Percentiles rank a stretch among this genome's conserved stretches.
phyloP scores from a whole-genome alignment of 2,797 vertebrate genomes.

The Luscinia megarhynchos region DNA sequence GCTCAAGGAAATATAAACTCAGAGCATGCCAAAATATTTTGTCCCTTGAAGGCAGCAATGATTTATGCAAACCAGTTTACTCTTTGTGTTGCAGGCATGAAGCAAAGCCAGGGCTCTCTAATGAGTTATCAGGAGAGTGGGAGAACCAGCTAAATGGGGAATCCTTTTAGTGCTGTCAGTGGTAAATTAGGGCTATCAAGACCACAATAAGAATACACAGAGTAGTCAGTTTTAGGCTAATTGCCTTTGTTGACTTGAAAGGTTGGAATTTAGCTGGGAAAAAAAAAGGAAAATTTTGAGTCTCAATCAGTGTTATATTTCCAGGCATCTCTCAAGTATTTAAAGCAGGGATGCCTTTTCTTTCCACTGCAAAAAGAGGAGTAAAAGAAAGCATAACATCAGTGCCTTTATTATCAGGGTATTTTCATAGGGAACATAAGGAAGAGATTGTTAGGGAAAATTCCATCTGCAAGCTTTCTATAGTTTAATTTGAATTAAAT shows the following conservation, averaged over 20 bases:
- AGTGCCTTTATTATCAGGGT: neutral
- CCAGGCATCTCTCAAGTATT: neutral
- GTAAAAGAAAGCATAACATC: neutral
- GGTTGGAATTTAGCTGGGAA: neutral
- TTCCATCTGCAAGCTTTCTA: neutral
- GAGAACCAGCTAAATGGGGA: constrained; percentile 47
- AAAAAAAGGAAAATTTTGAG: neutral
- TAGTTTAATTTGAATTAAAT: neutral
- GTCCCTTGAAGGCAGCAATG: constrained; percentile 49
- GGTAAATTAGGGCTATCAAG: constrained; percentile 50
- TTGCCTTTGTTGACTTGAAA: constrained; percentile 38
- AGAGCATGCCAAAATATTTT: constrained; percentile 32
- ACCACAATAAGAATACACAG: constrained; percentile 33
- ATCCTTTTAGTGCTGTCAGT: constrained; percentile 37
- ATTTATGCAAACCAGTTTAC: constrained; percentile 54
- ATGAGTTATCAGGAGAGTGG: constrained; percentile 48
- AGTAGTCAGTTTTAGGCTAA: constrained; percentile 41
- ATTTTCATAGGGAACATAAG: neutral
- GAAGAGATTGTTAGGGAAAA: neutral
- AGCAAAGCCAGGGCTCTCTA: constrained; percentile 45
- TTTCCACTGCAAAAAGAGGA: neutral
- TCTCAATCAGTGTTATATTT: neutral
- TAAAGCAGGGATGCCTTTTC: neutral
- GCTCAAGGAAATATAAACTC: constrained; percentile 4
- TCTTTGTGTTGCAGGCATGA: constrained; percentile 10